Base-by-base conservation (phyloP, 2,113 vertebrate genomes). In the Xiphophorus hellerii region DNA sequence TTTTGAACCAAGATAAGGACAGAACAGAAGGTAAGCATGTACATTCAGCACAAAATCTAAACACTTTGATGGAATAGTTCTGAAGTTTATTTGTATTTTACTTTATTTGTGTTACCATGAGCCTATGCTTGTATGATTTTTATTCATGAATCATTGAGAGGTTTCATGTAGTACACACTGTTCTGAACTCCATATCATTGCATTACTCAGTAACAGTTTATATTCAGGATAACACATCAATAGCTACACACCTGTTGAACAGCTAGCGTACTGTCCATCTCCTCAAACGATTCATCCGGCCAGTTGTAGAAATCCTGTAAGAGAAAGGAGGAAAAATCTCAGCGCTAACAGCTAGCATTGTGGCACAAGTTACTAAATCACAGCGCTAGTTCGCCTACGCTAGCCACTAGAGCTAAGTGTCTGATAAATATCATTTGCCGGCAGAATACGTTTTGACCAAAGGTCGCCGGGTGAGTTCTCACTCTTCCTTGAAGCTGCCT, bases 261-360 rank as follows among this genome's bases (percentile, higher is more conserved):
- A 91, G 98, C 98, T 86, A 99, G 92, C 0, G 98, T 99, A 91
- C 98, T 99, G 89, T 99, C 98, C 98, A 99, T 99, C 90, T 99
- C 98, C 91, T 99, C 98, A 90, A 99, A 99, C n/a, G 98, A 99
- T 81, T 99, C 98, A 97, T 99, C 98, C 35, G 97, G 97, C 98
- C 98, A 99, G 90, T 97, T 99, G 94, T 99, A 99, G 93, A 99
- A 99, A 90, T 99, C 97, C 98, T 99, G 81, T 48, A 80, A 28
- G 82, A 5, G 35, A 75, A 68, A 33, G 17, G 29, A 68, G 58
- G 12, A 81, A 37, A 66, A 1, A 27, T 28, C 82, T 39, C 48
- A 13, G 14, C 27, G 69, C 14, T 62, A 22, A 71, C 54, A 78
- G 63, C 67, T 54, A 15, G 2, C 22, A 28, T 25, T 66, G 30